Base-by-base conservation (phyloP, 2,113 vertebrate species). In the Aspidoscelis tigris region DNA sequence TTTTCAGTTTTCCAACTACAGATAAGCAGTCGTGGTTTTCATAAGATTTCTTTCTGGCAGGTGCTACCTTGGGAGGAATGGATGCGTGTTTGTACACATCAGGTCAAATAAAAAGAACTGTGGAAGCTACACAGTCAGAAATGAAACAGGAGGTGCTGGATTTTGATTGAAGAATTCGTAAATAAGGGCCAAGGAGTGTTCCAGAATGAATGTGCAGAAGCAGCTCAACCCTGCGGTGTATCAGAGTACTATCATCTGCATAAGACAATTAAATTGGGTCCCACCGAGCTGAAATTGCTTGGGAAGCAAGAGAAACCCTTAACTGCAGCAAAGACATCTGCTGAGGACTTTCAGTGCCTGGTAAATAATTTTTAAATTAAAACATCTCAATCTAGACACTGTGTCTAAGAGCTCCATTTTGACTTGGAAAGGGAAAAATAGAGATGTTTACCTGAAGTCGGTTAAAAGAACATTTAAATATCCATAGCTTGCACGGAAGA, bases 251-350 rank as follows among this genome's bases (percentile, higher is more conserved):
- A 61, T 61, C 91, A 85, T 93, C 86, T 85, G 88, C 72, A 61
- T 77, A 78, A 16, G 70, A 81, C 76, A 86, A 89, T 78, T 82
- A 84, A 76, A 82, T 33, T n/a, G 78, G 14, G 72, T 92, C 91
- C 80, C 84, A 88, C 80, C 50, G 91, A 93, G 80, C 18, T 76
- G 84, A 58, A 87, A 90, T 58, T 84, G 72, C 82, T 81, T 82
- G 68, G 88, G 81, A 90, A 65, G 74, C 65, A 72, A 86, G 43
- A 65, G 24, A 9, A 53, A 84, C 20, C 78, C 89, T 92, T 91
- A 86, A 88, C 89, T 90, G 74, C 86, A 86, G 76, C 74, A 73
- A 84, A 88, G 80, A 71, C 93, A 91, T 87, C 89, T 92, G 89
- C 80, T 88, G 87, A 85, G 79, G 86, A 90, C 83, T 86, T 88